Conservation (phyloP, 2,888 invertebrate genomes). For the Pristionchus japonicus region DNA sequence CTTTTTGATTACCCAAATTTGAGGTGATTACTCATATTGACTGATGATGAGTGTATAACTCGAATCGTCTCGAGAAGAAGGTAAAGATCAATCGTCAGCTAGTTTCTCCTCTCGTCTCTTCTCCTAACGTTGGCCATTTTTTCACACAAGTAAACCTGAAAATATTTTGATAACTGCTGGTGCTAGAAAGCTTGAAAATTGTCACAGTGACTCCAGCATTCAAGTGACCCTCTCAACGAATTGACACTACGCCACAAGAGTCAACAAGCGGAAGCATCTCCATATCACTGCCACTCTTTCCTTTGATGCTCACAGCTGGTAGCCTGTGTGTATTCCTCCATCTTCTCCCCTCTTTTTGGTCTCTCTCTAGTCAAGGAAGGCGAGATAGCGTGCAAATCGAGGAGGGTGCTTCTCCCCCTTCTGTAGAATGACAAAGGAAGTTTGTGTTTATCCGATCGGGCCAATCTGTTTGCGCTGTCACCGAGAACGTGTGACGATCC, state of each 20-base stretch:
- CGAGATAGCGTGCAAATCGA: not conserved
- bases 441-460: slow-evolving; percentile 21
- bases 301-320: slow-evolving; percentile 27
- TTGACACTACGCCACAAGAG: not conserved
- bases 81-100: too few species aligned
- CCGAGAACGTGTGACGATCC: not conserved
- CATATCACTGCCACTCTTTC: not conserved
- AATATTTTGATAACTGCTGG: too few species aligned
- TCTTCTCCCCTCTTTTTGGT: not conserved
- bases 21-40: too few species aligned
- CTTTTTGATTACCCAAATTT: too few species aligned
- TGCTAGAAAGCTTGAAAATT: not conserved
- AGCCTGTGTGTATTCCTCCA: not conserved
- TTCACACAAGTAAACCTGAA: too few species aligned
- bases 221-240: not conserved
- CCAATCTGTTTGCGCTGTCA: slow-evolving; percentile 7
- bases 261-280: not conserved
- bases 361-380: not conserved
- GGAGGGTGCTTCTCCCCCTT: not conserved
- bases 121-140: too few species aligned
- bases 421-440: slow-evolving; percentile 8
- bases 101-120: too few species aligned
- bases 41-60: too few species aligned
- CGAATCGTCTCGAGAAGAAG: too few species aligned
- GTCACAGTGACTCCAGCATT: too few species aligned